Conservation (phyloP, 1,140 invertebrate species). For the Nilaparvata lugens region DNA sequence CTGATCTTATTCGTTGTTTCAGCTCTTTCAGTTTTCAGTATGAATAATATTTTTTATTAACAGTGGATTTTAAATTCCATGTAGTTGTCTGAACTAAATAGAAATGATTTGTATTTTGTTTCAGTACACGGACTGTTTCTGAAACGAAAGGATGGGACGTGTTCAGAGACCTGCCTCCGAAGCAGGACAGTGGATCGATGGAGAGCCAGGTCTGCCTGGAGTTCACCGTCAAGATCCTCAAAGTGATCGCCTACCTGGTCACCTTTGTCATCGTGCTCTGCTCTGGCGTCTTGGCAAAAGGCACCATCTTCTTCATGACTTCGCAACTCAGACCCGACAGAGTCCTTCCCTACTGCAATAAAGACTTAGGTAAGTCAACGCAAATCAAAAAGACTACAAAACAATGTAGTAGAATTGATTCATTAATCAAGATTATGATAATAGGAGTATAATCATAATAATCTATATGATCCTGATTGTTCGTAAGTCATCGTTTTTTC, state of each 20-base stretch:
- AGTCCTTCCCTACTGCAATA: constrained; percentile 70
- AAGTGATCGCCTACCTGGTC: constrained; percentile 72
- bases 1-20: too few species aligned
- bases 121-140: constrained; percentile 68
- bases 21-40: too few species aligned
- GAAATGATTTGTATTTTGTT: constrained; percentile 16
- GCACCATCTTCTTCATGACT: constrained; percentile 81
- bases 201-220: constrained; percentile 78
- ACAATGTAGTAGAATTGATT: too few species aligned
- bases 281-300: constrained; percentile 76
- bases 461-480: too few species aligned
- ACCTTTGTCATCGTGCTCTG: constrained; percentile 77
- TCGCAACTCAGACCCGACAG: constrained; percentile 71
- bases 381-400: background rate
- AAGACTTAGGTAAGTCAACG: constrained; percentile 59
- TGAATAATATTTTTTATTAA: background rate
- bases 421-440: too few species aligned
- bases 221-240: constrained; percentile 74
- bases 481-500: too few species aligned
- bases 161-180: constrained; percentile 79
- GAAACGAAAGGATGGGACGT: constrained; percentile 95
- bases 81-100: background rate
- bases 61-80: background rate
- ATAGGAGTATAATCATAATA: too few species aligned
- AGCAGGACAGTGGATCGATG: constrained; percentile 79